A percentile compares a stretch with the other conserved stretches of the same genome.
Evolutionary conservation across 2,797 vertebrate species (phyloP).

Genomic region (Chrysocyon brachyurus): DNA sequence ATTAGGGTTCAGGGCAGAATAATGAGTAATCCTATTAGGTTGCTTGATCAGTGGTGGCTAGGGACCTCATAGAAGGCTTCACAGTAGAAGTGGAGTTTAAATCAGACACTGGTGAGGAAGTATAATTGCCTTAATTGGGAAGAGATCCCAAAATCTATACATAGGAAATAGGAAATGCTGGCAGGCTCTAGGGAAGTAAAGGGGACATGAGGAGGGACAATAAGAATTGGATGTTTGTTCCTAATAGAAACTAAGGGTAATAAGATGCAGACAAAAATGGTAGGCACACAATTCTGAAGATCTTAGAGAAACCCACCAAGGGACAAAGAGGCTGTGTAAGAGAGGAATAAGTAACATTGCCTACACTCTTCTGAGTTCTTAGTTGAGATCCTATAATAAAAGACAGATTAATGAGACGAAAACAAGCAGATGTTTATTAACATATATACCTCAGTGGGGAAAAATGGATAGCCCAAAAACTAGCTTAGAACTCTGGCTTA

Average conservation of each 20-base stretch:
- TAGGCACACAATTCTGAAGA: background rate
- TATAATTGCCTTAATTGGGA: background rate
- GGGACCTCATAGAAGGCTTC: background rate
- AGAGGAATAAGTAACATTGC: background rate
- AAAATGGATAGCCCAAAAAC: background rate
- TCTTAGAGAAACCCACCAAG: background rate
- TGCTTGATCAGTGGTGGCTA: background rate
- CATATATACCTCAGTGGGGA: background rate
- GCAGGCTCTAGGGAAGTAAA: background rate
- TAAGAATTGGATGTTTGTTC: background rate
- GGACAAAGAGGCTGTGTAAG: background rate
- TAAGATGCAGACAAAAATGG: background rate
- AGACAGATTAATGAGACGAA: background rate
- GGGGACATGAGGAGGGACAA: background rate
- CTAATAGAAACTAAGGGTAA: background rate
- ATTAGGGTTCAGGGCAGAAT: conserved; percentile 19
- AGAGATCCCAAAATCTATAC: background rate
- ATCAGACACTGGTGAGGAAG: background rate
- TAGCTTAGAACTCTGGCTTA: background rate
- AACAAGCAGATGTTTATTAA: background rate
- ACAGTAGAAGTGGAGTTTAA: background rate
- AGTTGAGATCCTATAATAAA: background rate
- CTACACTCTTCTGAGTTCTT: background rate
- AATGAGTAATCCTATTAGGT: background rate
- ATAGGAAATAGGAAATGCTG: background rate